A percentile compares a stretch with the other conserved stretches of the same genome.
These are phyloP conservation scores for Leptopilina myrica DNA, from an alignment of 2,888 invertebrate species.

Conservation along the genomic window DNA sequence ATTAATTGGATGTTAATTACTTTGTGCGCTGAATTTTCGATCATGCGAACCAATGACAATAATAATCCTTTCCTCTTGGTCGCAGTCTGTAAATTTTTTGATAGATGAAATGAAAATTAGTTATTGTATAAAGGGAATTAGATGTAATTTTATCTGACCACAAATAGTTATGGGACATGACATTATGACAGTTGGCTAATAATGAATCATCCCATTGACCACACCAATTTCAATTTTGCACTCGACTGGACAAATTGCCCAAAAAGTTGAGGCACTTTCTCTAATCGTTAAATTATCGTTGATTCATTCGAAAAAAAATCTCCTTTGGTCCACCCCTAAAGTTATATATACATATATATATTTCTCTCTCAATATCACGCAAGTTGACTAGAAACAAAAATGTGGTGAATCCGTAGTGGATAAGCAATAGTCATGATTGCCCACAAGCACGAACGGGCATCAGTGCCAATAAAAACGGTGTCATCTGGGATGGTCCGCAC, in stretches of 20 bases:
- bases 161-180: not conserved
- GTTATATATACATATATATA: not conserved
- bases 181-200: constrained; percentile 29
- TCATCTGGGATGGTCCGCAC: constrained; percentile 66
- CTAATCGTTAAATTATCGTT: constrained; percentile 43
- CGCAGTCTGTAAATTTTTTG: too few relatives aligned
- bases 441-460: constrained; percentile 62
- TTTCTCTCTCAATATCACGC: constrained; percentile 48
- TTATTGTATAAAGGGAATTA: too few relatives aligned
- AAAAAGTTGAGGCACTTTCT: not conserved
- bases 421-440: constrained; percentile 64
- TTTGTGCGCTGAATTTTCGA: too few relatives aligned
- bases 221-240: constrained; percentile 39
- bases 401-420: constrained; percentile 40
- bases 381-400: constrained; percentile 16
- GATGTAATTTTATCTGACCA: not conserved
- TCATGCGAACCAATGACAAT: too few relatives aligned
- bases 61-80: too few relatives aligned
- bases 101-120: too few relatives aligned
- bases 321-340: constrained; percentile 31
- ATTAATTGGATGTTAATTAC: too few relatives aligned
- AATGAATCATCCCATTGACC: constrained; percentile 34
- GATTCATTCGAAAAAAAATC: constrained; percentile 43
- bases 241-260: not conserved
- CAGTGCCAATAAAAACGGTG: constrained; percentile 72